Evolutionary conservation across 2,113 vertebrate species (phyloP).

Genomic region (Hippocampus barbouri): DNA sequence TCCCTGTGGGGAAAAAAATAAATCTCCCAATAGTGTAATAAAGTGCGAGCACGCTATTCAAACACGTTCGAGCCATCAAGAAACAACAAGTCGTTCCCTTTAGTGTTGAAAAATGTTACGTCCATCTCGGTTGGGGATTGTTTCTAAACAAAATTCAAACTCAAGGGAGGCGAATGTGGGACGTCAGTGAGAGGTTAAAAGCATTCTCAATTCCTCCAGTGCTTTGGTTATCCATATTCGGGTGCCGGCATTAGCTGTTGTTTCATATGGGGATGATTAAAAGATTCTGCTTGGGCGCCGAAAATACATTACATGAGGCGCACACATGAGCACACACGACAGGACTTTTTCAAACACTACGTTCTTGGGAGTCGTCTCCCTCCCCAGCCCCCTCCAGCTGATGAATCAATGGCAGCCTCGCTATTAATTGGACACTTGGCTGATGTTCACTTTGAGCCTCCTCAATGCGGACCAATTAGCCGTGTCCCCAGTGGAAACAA

Average conservation of each 20-base stretch:
- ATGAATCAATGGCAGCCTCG: slow-evolving; percentile 24
- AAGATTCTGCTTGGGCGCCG: slow-evolving; percentile 46
- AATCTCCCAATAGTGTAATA: slow-evolving; percentile 1
- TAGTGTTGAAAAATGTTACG: slow-evolving; percentile 7
- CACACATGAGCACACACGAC: slow-evolving; percentile 1
- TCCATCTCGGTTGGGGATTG: slow-evolving; percentile 9
- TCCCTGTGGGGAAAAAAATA: slow-evolving; percentile 16
- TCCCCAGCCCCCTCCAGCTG: slow-evolving; percentile 12
- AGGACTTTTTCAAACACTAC: slow-evolving; percentile 10
- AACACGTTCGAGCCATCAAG: slow-evolving; percentile 21
- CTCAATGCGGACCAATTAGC: slow-evolving; percentile 65
- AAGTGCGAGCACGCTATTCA: slow-evolving; percentile 15
- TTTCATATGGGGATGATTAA: slow-evolving; percentile 61
- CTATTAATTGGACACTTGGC: slow-evolving; percentile 61
- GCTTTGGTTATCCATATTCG: slow-evolving; percentile 45
- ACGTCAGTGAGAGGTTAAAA: slow-evolving; percentile 40
- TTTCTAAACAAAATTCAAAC: slow-evolving; percentile 9
- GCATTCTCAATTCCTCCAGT: slow-evolving; percentile 39
- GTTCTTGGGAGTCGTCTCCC: slow-evolving; percentile 31
- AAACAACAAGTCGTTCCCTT: slow-evolving; percentile 12
- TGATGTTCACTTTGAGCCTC: slow-evolving; percentile 56
- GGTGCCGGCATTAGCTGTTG: slow-evolving; percentile 57
- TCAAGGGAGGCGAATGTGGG: neutral
- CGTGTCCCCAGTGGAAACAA: slow-evolving; percentile 48
- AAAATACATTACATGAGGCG: slow-evolving; percentile 1